Conservation (phyloP, 2,797 vertebrate species). For the Tenualosa thibaudeaui region DNA sequence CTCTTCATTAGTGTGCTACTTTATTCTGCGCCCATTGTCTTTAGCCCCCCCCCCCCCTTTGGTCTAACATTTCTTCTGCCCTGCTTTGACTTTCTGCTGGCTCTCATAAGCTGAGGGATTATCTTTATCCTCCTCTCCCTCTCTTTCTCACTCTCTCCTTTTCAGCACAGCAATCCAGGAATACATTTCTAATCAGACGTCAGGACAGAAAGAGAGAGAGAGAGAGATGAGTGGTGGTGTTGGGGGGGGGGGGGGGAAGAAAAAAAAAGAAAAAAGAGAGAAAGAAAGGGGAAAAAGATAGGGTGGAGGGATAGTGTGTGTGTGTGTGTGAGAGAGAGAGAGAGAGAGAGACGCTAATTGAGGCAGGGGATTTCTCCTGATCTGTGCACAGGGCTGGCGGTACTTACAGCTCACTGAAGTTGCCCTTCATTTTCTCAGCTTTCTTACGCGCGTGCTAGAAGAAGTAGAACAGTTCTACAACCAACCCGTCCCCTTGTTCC, state of each 20-base stretch:
- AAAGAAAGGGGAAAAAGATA: not conserved
- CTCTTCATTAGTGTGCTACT: slow-evolving; percentile 38
- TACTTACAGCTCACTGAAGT: slow-evolving; percentile 50
- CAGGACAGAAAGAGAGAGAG: slow-evolving; percentile 29
- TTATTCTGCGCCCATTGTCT: slow-evolving; percentile 34
- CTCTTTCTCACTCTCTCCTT: slow-evolving; percentile 47
- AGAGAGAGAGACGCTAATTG: slow-evolving; percentile 49
- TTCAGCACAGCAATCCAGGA: slow-evolving; percentile 47
- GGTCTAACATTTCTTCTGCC: slow-evolving; percentile 39
- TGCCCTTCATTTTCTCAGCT: slow-evolving; percentile 53
- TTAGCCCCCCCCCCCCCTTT: not conserved
- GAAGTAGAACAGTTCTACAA: slow-evolving; percentile 35
- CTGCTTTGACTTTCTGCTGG: slow-evolving; percentile 49
- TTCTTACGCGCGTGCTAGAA: slow-evolving; percentile 41
- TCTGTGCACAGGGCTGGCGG: slow-evolving; percentile 51
- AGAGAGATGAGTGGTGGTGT: slow-evolving; percentile 50
- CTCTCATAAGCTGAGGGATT: slow-evolving; percentile 56
- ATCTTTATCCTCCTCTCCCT: slow-evolving; percentile 54
- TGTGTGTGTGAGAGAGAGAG: slow-evolving; percentile 35
- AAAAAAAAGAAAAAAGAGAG: not conserved
- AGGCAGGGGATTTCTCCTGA: slow-evolving; percentile 57
- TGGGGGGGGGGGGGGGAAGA: slow-evolving; percentile 24
- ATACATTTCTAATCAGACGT: slow-evolving; percentile 60
- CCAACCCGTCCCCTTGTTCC: not conserved
- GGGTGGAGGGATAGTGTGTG: not conserved